phyloP scores from a whole-genome alignment of 64 coral and sea anemone species.

The Actinia tenebrosa region DNA sequence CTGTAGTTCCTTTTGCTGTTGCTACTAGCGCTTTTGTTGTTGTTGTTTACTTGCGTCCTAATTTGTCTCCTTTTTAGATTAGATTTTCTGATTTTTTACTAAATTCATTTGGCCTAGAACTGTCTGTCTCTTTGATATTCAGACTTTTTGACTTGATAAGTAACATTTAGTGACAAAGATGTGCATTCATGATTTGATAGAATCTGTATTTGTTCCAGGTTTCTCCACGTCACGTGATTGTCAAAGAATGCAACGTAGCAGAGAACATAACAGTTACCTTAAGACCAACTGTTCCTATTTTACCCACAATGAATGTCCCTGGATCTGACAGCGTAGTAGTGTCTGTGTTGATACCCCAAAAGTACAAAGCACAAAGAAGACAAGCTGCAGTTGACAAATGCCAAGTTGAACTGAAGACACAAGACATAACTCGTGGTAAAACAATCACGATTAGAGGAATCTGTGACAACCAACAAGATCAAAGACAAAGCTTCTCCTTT shows the following conservation, averaged over 20 bases:
- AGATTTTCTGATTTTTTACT: no score
- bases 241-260: neutral
- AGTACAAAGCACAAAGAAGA: neutral
- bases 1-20: no score
- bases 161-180: no score
- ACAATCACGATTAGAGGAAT: neutral
- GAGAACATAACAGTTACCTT: neutral
- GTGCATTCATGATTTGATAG: no score
- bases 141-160: no score
- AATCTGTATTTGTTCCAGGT: no score
- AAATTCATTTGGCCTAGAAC: no score
- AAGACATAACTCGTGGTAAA: neutral
- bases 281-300: slow-evolving; percentile 6
- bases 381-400: neutral
- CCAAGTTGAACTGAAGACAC: neutral
- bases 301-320: neutral
- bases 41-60: no score
- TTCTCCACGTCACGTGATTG: neutral
- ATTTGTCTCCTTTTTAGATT: no score
- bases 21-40: neutral
- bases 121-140: no score
- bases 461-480: neutral
- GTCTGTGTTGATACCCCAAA: neutral
- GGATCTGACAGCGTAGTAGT: neutral
- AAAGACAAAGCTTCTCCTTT: neutral